Conservation (phyloP, 2,888 invertebrate species). For the Noctuana brunneofusca region DNA sequence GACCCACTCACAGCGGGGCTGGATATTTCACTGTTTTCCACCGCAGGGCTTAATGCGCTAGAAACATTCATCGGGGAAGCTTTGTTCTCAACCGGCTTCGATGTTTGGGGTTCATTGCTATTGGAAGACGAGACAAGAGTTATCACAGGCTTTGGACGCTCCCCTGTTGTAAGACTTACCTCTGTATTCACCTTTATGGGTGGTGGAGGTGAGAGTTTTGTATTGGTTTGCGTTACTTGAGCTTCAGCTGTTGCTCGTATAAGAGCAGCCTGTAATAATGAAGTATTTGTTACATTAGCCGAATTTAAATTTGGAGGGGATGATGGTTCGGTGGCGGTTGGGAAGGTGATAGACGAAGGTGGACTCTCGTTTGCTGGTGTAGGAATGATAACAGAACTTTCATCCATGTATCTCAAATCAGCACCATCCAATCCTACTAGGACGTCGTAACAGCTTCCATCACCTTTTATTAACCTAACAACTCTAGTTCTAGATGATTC, state of each 20-base stretch:
- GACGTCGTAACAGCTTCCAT: conserved; percentile 87
- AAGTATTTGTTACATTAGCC: conserved; percentile 82
- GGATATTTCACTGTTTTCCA: conserved; percentile 75
- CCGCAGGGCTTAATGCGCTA: conserved; percentile 69
- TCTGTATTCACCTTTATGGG: conserved; percentile 87
- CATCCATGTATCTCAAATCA: conserved; percentile 95
- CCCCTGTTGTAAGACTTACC: conserved; percentile 85
- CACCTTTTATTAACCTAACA: conserved; percentile 80
- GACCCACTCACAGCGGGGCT: conserved; percentile 75
- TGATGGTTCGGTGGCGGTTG: conserved; percentile 84
- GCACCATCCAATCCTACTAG: conserved; percentile 91
- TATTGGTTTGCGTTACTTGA: conserved; percentile 71
- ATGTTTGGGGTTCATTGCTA: conserved; percentile 66
- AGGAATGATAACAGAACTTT: conserved; percentile 91
- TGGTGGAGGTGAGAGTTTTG: conserved; percentile 65
- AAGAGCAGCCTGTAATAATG: conserved; percentile 88
- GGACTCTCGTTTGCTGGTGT: conserved; percentile 91
- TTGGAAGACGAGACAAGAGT: conserved; percentile 83
- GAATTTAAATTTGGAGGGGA: conserved; percentile 82
- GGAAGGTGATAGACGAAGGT: conserved; percentile 85
- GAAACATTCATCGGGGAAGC: conserved; percentile 65
- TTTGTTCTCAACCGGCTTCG: conserved; percentile 67
- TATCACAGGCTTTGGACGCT: conserved; percentile 83
- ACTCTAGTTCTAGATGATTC: conserved; percentile 81
- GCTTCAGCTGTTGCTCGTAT: conserved; percentile 86